Evolutionary conservation across 2,797 vertebrate genomes (phyloP).

Genomic region (Erpetoichthys calabaricus): DNA sequence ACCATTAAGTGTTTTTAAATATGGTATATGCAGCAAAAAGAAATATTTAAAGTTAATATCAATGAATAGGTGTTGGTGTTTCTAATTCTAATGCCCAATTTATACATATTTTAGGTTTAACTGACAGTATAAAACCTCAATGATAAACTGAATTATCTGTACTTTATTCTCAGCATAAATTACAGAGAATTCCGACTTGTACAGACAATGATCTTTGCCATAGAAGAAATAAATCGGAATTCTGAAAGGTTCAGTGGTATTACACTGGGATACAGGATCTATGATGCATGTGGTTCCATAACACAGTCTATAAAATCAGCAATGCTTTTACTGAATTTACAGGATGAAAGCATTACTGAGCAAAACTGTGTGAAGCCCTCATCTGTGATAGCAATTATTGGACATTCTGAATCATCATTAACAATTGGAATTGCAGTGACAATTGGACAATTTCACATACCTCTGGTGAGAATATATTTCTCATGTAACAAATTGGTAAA

Average conservation of each 20-base stretch:
- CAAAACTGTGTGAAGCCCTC: conserved; percentile 33
- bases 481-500: too few relatives aligned
- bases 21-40: too few relatives aligned
- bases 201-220: conserved; percentile 56
- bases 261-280: conserved; percentile 50
- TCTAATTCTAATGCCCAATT: too few relatives aligned
- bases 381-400: conserved; percentile 49
- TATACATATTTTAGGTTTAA: too few relatives aligned
- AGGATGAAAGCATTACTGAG: conserved; percentile 14
- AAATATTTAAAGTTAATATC: too few relatives aligned
- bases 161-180: conserved; percentile 34
- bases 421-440: conserved; percentile 55
- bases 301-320: conserved; percentile 51
- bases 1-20: too few relatives aligned
- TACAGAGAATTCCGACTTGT: conserved; percentile 54
- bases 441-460: conserved; percentile 52
- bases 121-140: too few relatives aligned
- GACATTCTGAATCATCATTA: conserved; percentile 55
- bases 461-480: conserved; percentile 40
- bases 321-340: conserved; percentile 46
- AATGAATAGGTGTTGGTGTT: too few relatives aligned
- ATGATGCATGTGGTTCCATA: conserved; percentile 53
- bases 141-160: too few relatives aligned
- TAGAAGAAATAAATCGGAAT: conserved; percentile 57
- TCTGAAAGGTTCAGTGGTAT: conserved; percentile 42